Evolutionary conservation across 2,797 vertebrate genomes (phyloP), one percentile per base, ranked within the genome.

Genomic region (Emydoidea blandingii): DNA sequence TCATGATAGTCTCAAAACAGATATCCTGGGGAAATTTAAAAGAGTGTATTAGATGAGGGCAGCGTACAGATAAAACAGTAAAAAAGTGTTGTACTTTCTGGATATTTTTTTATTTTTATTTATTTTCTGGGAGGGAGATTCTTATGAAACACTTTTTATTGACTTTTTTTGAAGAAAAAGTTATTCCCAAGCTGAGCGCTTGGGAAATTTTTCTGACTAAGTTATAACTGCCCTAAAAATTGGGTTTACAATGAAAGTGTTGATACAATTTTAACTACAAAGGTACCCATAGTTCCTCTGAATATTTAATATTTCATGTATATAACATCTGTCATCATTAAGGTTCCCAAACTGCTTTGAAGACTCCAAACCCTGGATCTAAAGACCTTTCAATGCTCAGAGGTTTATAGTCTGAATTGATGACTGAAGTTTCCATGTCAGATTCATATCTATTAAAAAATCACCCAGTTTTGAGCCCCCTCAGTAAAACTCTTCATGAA

Each of bases 21-120:
- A 68, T 0, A 0, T 56, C 0, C 0, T 59, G 76, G n/a, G n/a
- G 85, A 79, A 89, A 90, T 89, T 95, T 80, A 84, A 81, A 62
- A 83, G 8, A 2, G 59, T 88, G 10, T 81, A 23, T 12, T 91
- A 81, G 80, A 92, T 88, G 87, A 93, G 72, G 89, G 19, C 49
- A 83, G 21, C 44, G 81, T 92, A 92, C 83, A 90, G 89, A 93
- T 91, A 56, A 4, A 81, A 12, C 81, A 4, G 12, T 92, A 81
- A 90, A 85, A 2, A 86, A 74, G n/a, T 29, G 12, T 79, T 81
- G 10, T n/a, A 19, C 23, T 89, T 89, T 91, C 47, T 49, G 50
- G 37, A 8, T 81, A 62, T 53, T 85, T 88, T 83, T 62, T 23
- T 52, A 10, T 3, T 2, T 93, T 83, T 81, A 47, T 47, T 79